Percentiles rank a stretch among this genome's conserved stretches.
Conservation (phyloP, 1,140 invertebrate species). For the Hypsibius dujardini region DNA sequence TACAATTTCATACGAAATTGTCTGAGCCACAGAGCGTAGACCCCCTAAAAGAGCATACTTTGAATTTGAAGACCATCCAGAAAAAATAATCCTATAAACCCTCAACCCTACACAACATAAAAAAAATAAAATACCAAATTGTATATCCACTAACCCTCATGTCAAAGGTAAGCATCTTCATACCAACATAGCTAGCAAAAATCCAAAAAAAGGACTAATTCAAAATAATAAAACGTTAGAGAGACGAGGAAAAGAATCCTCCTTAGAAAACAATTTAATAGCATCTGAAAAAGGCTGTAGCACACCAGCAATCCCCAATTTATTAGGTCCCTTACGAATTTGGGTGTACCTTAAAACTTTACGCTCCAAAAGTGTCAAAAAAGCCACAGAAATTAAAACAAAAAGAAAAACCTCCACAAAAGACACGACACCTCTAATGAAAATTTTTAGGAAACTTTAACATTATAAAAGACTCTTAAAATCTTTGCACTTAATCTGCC, state of each 20-base stretch:
- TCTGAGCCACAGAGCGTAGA: conserved; percentile 44
- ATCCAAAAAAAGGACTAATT: conserved; percentile 40
- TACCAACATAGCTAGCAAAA: conserved; percentile 39
- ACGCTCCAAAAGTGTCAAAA: conserved; percentile 48
- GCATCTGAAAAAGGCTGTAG: conserved; percentile 47
- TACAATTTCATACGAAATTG: conserved; percentile 49
- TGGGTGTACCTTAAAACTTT: conserved; percentile 49
- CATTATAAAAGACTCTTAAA: no score
- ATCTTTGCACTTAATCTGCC: no score
- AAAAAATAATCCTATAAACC: conserved; percentile 40
- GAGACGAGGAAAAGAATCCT: conserved; percentile 35
- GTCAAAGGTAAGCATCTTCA: conserved; percentile 37
- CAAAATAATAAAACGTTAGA: conserved; percentile 40
- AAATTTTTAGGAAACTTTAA: no score
- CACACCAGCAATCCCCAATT: conserved; percentile 42
- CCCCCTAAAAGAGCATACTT: conserved; percentile 46
- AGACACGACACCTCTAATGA: no score
- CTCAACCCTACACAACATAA: conserved; percentile 38
- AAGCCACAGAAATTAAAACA: conserved; percentile 42
- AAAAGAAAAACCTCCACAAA: no score
- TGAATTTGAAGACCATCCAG: conserved; percentile 47
- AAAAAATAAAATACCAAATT: conserved; percentile 38
- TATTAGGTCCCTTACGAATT: conserved; percentile 50
- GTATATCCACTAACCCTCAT: conserved; percentile 33
- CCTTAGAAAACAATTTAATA: conserved; percentile 46